A percentile compares a stretch with the other conserved stretches of the same genome.
Conservation (phyloP, 2,797 vertebrate species). For the Agapornis canus region DNA sequence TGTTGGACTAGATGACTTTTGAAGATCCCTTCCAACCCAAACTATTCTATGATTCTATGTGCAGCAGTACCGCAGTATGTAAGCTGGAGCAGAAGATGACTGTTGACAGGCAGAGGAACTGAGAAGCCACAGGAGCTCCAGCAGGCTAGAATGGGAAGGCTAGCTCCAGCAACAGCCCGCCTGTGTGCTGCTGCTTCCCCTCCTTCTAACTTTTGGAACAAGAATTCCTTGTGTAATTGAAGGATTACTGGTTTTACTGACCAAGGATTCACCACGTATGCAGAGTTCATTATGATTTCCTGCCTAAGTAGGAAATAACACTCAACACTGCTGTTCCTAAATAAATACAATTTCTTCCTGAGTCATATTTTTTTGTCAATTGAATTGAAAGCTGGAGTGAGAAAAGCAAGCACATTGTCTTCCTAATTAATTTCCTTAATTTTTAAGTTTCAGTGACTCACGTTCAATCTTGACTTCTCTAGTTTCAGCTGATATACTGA, state of each 20-base stretch:
- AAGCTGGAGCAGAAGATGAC: neutral
- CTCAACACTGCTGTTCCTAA: neutral
- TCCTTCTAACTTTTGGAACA: neutral
- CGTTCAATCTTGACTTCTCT: neutral
- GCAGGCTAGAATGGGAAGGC: neutral
- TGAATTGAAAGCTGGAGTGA: neutral
- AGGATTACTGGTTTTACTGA: neutral
- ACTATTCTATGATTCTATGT: neutral
- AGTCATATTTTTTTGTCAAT: neutral
- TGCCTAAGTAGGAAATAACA: neutral
- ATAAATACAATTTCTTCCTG: neutral
- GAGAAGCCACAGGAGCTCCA: neutral
- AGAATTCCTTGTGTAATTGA: neutral
- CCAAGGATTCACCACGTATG: neutral
- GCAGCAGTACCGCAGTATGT: neutral
- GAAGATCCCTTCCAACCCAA: neutral
- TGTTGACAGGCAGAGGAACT: rapidly evolving
- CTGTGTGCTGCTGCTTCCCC: neutral
- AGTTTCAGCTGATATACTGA: neutral
- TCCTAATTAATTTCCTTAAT: neutral
- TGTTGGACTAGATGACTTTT: neutral
- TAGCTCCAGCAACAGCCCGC: neutral
- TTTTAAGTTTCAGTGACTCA: neutral
- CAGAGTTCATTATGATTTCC: neutral
- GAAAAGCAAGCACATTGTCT: neutral